Conservation (phyloP, 2,113 vertebrate species). For the Coturnix japonica region DNA sequence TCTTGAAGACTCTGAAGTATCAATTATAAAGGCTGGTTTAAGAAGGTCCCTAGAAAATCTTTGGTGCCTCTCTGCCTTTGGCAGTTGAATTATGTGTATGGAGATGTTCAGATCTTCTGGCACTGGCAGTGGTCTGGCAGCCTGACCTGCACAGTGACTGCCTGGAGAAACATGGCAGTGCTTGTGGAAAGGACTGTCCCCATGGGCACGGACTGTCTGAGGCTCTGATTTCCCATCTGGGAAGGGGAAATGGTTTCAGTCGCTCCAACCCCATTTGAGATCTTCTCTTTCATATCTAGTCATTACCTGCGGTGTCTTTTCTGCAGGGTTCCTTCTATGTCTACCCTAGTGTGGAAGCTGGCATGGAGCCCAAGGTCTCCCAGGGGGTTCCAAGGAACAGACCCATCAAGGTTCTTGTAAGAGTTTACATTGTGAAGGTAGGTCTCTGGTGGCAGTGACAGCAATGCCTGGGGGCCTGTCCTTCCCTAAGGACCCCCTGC, state of each 20-base stretch:
- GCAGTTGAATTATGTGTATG: background rate
- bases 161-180: background rate
- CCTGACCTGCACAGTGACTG: background rate
- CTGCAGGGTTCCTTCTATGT: slow-evolving; percentile 90
- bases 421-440: slow-evolving; percentile 92
- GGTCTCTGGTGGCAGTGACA: slow-evolving; percentile 1
- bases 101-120: background rate
- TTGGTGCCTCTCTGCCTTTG: background rate
- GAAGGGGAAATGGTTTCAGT: background rate
- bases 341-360: slow-evolving; percentile 83
- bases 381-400: slow-evolving; percentile 87
- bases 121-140: background rate
- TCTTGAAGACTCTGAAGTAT: background rate
- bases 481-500: background rate
- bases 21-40: background rate
- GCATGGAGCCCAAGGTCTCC: slow-evolving; percentile 79
- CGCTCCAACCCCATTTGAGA: background rate
- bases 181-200: background rate
- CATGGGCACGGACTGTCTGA: background rate
- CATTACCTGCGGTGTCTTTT: background rate
- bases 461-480: background rate
- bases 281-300: background rate
- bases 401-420: slow-evolving; percentile 88
- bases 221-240: background rate
- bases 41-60: background rate